Percentiles rank a stretch among this genome's conserved stretches.
These are phyloP conservation scores for Ryuthela nishihirai DNA, from an alignment of 2,888 invertebrate species.

Conservation along the genomic window DNA sequence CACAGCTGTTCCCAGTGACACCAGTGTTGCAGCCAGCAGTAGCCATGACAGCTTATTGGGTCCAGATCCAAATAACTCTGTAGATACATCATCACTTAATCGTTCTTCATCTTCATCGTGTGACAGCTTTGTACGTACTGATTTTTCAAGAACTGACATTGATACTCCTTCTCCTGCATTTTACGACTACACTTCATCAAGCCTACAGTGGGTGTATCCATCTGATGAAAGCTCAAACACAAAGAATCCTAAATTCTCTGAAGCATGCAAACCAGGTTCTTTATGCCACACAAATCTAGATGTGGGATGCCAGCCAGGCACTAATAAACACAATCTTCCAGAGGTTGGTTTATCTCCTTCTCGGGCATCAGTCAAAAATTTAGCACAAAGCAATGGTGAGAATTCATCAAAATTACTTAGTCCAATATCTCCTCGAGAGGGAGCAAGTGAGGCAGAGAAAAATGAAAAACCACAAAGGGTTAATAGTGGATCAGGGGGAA, in stretches of 20 bases:
- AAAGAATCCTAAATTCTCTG: too few relatives aligned
- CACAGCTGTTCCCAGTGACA: slow-evolving; percentile 8
- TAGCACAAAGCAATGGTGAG: too few relatives aligned
- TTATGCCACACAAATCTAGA: too few relatives aligned
- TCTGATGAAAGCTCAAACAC: slow-evolving; percentile 13
- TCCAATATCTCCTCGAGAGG: too few relatives aligned
- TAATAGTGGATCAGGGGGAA: too few relatives aligned
- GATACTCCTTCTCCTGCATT: slow-evolving; percentile 57
- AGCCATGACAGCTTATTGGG: slow-evolving; percentile 23
- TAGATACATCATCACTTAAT: slow-evolving; percentile 68
- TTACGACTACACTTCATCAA: slow-evolving; percentile 24
- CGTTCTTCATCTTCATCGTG: slow-evolving; percentile 78
- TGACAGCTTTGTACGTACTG: slow-evolving; percentile 65
- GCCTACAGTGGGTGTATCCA: slow-evolving; percentile 37
- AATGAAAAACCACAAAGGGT: too few relatives aligned
- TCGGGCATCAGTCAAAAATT: too few relatives aligned
- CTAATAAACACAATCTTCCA: slow-evolving; percentile 34
- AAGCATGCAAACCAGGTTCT: too few relatives aligned
- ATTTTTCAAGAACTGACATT: slow-evolving; percentile 65
- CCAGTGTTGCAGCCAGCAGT: slow-evolving; percentile 11
- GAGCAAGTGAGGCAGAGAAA: too few relatives aligned
- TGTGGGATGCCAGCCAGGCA: too few relatives aligned
- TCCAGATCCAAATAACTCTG: slow-evolving; percentile 17
- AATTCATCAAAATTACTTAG: too few relatives aligned
- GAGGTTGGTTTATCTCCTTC: slow-evolving; percentile 43